phyloP scores from a whole-genome alignment of 2,888 invertebrate genomes.

The Tiliacea citrago region DNA sequence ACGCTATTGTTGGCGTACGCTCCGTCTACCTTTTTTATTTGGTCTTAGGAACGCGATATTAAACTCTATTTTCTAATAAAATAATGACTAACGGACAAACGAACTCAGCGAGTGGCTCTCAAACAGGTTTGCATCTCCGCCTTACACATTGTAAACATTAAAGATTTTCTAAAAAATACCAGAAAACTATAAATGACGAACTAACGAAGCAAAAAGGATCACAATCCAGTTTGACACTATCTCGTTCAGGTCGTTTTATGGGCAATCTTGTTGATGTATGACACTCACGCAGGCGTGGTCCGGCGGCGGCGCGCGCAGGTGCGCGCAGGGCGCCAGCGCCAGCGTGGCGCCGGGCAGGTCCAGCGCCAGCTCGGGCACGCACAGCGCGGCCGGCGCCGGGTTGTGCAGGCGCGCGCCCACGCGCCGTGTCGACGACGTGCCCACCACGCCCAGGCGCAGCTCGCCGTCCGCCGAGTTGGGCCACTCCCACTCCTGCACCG shows the following conservation, averaged over 20 bases:
- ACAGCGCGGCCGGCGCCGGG: constrained; percentile 75
- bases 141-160: neutral
- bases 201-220: neutral
- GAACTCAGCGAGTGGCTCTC: neutral
- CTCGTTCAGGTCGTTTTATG: neutral
- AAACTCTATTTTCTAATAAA: too few species aligned
- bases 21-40: too few species aligned
- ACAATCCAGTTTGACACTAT: neutral
- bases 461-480: constrained; percentile 69
- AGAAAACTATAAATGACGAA: neutral
- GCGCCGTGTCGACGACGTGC: constrained; percentile 92
- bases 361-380: constrained; percentile 69
- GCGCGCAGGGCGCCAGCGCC: constrained; percentile 60
- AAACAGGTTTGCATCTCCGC: neutral
- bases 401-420: constrained; percentile 89
- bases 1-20: too few species aligned
- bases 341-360: constrained; percentile 69
- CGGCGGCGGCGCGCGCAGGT: constrained; percentile 56
- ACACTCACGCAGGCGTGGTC: constrained; percentile 61
- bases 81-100: neutral
- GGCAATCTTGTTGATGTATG: neutral
- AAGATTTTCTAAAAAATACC: neutral
- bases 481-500: constrained; percentile 83
- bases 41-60: too few species aligned
- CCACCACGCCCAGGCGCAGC: constrained; percentile 92